Conservation (phyloP, 2,113 vertebrate species). For the Acinonyx jubatus region DNA sequence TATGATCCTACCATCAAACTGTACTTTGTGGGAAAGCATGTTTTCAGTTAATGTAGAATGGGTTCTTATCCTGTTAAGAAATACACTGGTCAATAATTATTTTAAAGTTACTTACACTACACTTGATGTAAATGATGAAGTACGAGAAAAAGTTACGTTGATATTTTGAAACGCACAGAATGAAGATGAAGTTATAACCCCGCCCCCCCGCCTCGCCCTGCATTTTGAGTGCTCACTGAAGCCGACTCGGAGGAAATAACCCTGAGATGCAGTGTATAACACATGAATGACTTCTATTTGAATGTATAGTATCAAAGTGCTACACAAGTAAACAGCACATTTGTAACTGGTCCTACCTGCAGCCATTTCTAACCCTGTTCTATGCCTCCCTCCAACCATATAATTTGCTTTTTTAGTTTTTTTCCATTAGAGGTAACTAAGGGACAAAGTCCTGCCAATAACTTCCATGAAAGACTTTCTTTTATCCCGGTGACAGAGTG, state of each 20-base stretch:
- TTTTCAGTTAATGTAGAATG: constrained; percentile 89
- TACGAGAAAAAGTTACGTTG: background rate
- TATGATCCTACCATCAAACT: constrained; percentile 89
- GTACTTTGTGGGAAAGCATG: constrained; percentile 87
- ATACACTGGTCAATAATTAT: constrained; percentile 55
- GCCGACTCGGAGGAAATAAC: background rate
- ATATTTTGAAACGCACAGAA: background rate
- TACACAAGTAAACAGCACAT: background rate
- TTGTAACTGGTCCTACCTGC: background rate
- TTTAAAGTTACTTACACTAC: background rate
- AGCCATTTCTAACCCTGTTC: background rate
- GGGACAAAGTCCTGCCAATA: background rate
- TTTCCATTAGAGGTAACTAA: background rate
- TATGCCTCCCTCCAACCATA: background rate
- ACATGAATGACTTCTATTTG: background rate
- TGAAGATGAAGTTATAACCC: background rate
- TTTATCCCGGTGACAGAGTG: background rate
- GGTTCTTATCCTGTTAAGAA: constrained; percentile 88
- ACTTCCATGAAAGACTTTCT: background rate
- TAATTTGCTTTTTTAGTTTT: background rate
- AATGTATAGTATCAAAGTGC: background rate
- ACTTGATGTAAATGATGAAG: constrained; percentile 13
- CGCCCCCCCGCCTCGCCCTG: background rate
- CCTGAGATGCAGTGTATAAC: background rate
- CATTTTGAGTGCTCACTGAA: background rate